Base-by-base conservation (phyloP, 2,888 invertebrate genomes). In the Malachius bipustulatus region DNA sequence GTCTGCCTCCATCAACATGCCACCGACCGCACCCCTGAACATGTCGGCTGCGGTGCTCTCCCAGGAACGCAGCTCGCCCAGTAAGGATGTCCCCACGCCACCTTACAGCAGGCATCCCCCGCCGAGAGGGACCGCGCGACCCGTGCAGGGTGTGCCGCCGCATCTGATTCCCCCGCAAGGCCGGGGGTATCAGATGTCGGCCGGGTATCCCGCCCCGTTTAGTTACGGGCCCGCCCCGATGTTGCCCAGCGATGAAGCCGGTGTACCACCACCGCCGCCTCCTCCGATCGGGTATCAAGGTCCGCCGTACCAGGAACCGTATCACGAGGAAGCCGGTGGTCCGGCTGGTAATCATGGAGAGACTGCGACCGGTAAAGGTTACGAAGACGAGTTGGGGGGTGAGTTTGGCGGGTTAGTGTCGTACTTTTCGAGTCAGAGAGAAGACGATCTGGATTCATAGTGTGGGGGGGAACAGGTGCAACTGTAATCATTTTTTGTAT, bases 341-440 rank as follows among this genome's bases (percentile, higher is more conserved):
- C 26, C 32, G 33, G 36, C 41, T 11, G 39, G 44, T 27, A 39
- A 41, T 16, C 37, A 43, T 9, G 44, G 46, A 11, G 50, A 36
- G 32, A 55, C 47, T 26, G 53, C 52, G 13, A 54, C 48, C 30
- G 60, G 60, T 43, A 65, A 65, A 39, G 55, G 63, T 34, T 63
- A 60, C 48, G 74, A 73, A 39, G 73, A 71, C 45, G 65, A 63
- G 36, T 63, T 67, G 8, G 60, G 72, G 43, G 77, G 85, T 32
- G 88, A 87, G 56, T 89, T 89, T 61, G 88, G 88, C 26, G 89
- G 89, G 3, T 71, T 90, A 50, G 89, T 89, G 39, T 88, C 87
- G 59, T 90, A 90, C 65, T 89, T 89, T 64, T 88, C 88, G 48
- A 87, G 87, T 56, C 89, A 89, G 62, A 75, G 75, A 48, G 82